Conservation (phyloP, 1,140 invertebrate species). For the Teleopsis dalmanni region DNA sequence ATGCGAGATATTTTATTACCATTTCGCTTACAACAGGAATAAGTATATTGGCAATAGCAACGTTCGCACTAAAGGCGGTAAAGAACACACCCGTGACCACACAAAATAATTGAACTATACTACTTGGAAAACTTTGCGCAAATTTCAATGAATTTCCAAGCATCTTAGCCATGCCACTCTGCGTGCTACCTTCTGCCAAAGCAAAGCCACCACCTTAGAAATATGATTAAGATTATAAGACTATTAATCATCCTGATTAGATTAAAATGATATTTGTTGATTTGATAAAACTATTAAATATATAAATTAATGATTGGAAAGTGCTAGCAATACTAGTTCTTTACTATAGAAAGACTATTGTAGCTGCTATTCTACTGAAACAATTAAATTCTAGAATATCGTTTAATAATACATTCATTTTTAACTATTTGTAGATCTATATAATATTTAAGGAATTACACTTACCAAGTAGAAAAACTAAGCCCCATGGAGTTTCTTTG, state of each 20-base stretch:
- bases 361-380: no score
- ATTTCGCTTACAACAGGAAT: constrained; percentile 70
- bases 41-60: constrained; percentile 72
- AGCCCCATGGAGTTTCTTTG: constrained; percentile 65
- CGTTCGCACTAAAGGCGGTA: constrained; percentile 75
- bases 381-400: no score
- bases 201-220: constrained; percentile 74
- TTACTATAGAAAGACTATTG: no score
- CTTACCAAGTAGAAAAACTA: constrained; percentile 59
- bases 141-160: constrained; percentile 57
- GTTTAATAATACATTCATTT: no score
- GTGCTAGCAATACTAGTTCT: no score
- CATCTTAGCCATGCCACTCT: constrained; percentile 65
- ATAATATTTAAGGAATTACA: no score
- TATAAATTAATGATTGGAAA: no score
- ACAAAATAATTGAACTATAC: constrained; percentile 50
- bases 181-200: constrained; percentile 70
- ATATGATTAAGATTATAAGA: no score
- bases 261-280: no score
- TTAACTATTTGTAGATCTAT: no score
- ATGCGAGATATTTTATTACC: constrained; percentile 35
- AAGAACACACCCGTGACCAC: constrained; percentile 48
- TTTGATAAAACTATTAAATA: no score
- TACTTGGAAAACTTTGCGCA: constrained; percentile 44
- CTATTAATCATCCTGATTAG: no score